These are phyloP conservation scores for Bombylius major DNA, from an alignment of 2,888 invertebrate genomes.

Conservation along the genomic window DNA sequence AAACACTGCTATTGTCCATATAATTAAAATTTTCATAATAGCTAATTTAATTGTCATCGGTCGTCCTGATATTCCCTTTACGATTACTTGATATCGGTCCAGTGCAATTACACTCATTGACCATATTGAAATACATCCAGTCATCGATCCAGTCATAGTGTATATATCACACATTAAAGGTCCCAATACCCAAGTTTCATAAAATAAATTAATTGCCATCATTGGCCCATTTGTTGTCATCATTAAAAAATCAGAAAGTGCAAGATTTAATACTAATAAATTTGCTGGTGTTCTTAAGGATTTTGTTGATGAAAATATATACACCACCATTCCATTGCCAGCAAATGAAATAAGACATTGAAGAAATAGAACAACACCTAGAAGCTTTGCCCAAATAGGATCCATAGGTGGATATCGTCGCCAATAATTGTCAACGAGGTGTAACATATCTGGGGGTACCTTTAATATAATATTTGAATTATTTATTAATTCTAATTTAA, in stretches of 20 bases:
- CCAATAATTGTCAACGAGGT: conserved; percentile 50
- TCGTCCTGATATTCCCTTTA: conserved; percentile 75
- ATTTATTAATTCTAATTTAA: neutral
- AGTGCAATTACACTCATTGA: conserved; percentile 85
- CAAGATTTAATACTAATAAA: conserved; percentile 47
- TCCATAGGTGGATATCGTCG: conserved; percentile 41
- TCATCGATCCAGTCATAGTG: conserved; percentile 51
- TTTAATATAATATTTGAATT: conserved; percentile 15
- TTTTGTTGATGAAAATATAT: conserved; percentile 54
- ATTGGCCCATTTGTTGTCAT: conserved; percentile 43
- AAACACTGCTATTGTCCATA: conserved; percentile 62
- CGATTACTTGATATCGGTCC: conserved; percentile 89
- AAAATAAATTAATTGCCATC: conserved; percentile 47
- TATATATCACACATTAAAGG: conserved; percentile 46
- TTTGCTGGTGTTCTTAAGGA: conserved; percentile 46
- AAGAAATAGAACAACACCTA: conserved; percentile 46
- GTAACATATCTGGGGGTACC: conserved; percentile 51
- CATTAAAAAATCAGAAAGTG: conserved; percentile 49
- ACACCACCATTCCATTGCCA: conserved; percentile 37
- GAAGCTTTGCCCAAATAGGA: conserved; percentile 41
- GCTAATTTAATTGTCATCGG: conserved; percentile 74
- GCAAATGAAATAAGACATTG: conserved; percentile 39
- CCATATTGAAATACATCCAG: conserved; percentile 86
- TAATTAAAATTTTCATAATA: conserved; percentile 58
- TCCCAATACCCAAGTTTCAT: conserved; percentile 48